Evolutionary conservation across 2,888 invertebrate species (phyloP).

Genomic region (Troglohyphantes excavatus): DNA sequence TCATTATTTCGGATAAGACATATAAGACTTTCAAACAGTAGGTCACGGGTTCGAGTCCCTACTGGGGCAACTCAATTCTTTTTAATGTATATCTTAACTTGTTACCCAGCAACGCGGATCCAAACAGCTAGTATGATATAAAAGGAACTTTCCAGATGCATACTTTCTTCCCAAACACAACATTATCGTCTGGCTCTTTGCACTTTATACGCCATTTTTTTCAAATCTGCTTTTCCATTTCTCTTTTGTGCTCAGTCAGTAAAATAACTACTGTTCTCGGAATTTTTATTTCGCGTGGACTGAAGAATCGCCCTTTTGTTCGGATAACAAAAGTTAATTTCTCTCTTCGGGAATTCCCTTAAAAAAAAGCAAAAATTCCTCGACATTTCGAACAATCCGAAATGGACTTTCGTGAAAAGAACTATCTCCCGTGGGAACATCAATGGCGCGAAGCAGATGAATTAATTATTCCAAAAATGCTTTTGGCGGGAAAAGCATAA

Average conservation of each 20-base stretch:
- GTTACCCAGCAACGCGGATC: too few species aligned
- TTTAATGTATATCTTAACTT: too few species aligned
- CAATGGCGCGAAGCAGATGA: neutral
- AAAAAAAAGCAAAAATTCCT: neutral
- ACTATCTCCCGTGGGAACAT: neutral
- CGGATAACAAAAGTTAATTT: neutral
- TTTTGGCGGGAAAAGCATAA: neutral
- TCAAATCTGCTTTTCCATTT: too few species aligned
- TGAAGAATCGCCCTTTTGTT: neutral
- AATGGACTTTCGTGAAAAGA: neutral
- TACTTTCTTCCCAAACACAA: too few species aligned
- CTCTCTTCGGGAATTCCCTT: neutral
- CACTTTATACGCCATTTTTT: too few species aligned
- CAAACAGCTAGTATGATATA: too few species aligned
- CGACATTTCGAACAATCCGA: neutral
- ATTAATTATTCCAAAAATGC: neutral
- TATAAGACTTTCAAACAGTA: too few species aligned
- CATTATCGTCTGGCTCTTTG: too few species aligned
- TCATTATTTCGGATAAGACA: too few species aligned
- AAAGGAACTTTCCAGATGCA: too few species aligned
- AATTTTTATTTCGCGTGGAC: neutral
- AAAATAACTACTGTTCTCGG: neutral
- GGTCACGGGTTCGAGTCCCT: too few species aligned
- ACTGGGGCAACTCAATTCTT: too few species aligned
- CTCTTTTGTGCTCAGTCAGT: neutral